These are phyloP conservation scores for Xiphophorus couchianus DNA, from an alignment of 2,113 vertebrate genomes.

Conservation along the genomic window DNA sequence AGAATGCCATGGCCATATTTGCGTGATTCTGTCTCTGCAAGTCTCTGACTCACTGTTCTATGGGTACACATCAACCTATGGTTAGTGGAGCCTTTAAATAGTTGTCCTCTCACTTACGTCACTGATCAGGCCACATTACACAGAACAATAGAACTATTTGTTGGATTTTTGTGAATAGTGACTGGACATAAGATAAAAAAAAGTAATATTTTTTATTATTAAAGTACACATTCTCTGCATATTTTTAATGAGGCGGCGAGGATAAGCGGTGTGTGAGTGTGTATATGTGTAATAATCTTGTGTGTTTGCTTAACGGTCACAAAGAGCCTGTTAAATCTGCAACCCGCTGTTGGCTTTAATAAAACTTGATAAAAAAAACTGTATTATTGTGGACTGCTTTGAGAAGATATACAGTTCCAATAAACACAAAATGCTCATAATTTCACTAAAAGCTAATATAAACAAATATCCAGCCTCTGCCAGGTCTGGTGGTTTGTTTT, in stretches of 20 bases:
- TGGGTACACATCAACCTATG: conserved; percentile 16
- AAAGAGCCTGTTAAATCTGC: conserved; percentile 15
- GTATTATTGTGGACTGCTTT: not conserved
- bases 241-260: conserved; percentile 4
- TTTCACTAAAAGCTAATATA: too few species aligned
- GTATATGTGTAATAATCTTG: not conserved
- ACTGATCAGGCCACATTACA: not conserved
- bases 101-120: not conserved
- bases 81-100: conserved; percentile 39
- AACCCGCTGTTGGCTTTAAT: conserved; percentile 21
- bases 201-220: not conserved
- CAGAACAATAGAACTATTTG: not conserved
- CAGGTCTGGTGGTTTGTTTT: too few species aligned
- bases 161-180: not conserved
- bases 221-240: conserved; percentile 1
- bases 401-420: not conserved
- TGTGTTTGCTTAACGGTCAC: conserved; percentile 28
- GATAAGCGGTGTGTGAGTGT: conserved; percentile 14
- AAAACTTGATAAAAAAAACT: too few species aligned
- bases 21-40: conserved; percentile 39
- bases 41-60: conserved; percentile 39
- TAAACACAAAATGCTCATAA: not conserved
- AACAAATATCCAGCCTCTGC: too few species aligned
- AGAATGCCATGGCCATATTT: conserved; percentile 42
- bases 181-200: not conserved